These are phyloP conservation scores for Aplodontia rufa DNA, from an alignment of 2,113 vertebrate species.

Conservation along the genomic window DNA sequence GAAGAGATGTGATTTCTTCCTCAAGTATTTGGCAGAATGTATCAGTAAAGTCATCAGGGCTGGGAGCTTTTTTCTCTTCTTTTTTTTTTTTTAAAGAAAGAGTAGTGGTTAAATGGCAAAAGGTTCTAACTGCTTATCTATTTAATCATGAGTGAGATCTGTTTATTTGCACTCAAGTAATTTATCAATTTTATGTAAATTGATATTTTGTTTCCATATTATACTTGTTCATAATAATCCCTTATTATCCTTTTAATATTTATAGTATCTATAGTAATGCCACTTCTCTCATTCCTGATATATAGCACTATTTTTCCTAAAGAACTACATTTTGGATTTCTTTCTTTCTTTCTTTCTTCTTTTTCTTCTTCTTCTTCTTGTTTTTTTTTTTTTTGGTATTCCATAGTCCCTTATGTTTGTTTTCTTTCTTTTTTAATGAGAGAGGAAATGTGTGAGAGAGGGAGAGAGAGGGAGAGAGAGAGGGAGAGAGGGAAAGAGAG, in stretches of 20 bases:
- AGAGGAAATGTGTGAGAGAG: too few relatives aligned
- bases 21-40: background rate
- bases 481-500: too few relatives aligned
- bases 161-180: background rate
- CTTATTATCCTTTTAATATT: background rate
- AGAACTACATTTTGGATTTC: background rate
- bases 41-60: background rate
- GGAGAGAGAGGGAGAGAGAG: too few relatives aligned
- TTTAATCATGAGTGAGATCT: background rate
- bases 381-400: background rate
- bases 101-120: background rate
- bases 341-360: background rate
- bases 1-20: background rate
- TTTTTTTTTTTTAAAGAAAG: background rate
- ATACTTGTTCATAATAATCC: background rate
- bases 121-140: background rate
- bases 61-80: background rate
- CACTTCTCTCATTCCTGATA: background rate
- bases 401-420: background rate
- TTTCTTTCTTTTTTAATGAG: too few relatives aligned
- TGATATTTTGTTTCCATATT: background rate
- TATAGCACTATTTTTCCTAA: background rate
- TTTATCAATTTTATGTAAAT: background rate
- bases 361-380: too few relatives aligned
- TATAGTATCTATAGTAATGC: background rate